These are phyloP conservation scores for Formica aserva DNA, from an alignment of 2,888 invertebrate genomes.

Conservation along the genomic window DNA sequence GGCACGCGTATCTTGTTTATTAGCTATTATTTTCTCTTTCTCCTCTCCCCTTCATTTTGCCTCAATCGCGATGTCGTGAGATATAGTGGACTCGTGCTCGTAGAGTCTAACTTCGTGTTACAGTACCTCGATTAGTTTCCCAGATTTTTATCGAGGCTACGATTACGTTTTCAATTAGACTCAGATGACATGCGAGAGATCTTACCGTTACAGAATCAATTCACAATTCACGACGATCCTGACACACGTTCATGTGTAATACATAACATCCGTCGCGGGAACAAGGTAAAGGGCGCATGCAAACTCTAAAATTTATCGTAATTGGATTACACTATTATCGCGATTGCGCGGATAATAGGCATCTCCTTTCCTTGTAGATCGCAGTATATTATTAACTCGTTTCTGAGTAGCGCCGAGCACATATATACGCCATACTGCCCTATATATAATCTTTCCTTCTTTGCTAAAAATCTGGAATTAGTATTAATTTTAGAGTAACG, in stretches of 20 bases:
- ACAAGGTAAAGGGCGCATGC: conserved; percentile 53
- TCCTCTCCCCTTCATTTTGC: not conserved
- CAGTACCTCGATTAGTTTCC: not conserved
- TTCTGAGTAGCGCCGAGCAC: not conserved
- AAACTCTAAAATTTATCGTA: conserved; percentile 43
- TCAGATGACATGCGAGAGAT: not conserved
- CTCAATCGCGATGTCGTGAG: not conserved
- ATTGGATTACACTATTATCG: conserved; percentile 55
- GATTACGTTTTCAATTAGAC: not conserved
- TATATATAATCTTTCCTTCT: not conserved
- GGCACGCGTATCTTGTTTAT: not conserved
- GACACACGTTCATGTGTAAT: conserved; percentile 60
- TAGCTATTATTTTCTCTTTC: not conserved
- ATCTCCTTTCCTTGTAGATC: not conserved
- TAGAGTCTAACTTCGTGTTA: not conserved
- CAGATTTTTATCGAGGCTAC: not conserved
- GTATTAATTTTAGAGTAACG: not conserved
- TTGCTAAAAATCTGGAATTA: not conserved
- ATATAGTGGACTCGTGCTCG: not conserved
- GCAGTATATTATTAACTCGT: conserved; percentile 5
- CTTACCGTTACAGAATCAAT: conserved; percentile 24
- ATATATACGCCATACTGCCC: not conserved
- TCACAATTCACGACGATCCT: conserved; percentile 63
- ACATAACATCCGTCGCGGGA: conserved; percentile 61
- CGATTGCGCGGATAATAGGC: not conserved